phyloP scores from a whole-genome alignment of 2,797 vertebrate genomes.

The Halcyon smyrnensis region DNA sequence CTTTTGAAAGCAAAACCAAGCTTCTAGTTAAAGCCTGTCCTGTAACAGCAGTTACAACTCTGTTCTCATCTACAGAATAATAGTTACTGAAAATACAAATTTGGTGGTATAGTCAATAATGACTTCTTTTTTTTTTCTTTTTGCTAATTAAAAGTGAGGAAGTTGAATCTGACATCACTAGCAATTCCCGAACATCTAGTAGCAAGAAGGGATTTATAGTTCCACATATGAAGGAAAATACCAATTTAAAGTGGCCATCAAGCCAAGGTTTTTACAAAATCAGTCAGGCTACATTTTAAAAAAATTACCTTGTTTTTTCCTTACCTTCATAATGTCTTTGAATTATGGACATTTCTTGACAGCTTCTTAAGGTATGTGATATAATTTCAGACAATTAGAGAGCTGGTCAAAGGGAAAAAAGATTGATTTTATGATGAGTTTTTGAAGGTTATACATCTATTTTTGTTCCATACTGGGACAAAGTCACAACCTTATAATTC shows the following conservation, averaged over 20 bases:
- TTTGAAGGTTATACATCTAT: conserved; percentile 13
- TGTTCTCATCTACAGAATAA: not conserved
- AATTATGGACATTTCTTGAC: not conserved
- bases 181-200: not conserved
- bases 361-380: not conserved
- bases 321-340: not conserved
- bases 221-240: not conserved
- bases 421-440: conserved; percentile 6
- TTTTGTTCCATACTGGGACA: conserved; percentile 9
- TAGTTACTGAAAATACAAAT: not conserved
- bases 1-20: not conserved
- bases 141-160: not conserved
- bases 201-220: not conserved
- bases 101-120: not conserved
- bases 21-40: not conserved
- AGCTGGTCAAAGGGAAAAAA: not conserved
- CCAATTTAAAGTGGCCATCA: not conserved
- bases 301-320: not conserved
- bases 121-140: not conserved
- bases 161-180: not conserved
- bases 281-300: not conserved
- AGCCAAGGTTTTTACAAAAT: not conserved
- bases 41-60: not conserved
- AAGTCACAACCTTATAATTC: conserved; percentile 8
- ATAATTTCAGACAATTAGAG: not conserved